These are phyloP conservation scores for Hemiscyllium ocellatum DNA, from an alignment of 2,113 vertebrate genomes.

Conservation along the genomic window DNA sequence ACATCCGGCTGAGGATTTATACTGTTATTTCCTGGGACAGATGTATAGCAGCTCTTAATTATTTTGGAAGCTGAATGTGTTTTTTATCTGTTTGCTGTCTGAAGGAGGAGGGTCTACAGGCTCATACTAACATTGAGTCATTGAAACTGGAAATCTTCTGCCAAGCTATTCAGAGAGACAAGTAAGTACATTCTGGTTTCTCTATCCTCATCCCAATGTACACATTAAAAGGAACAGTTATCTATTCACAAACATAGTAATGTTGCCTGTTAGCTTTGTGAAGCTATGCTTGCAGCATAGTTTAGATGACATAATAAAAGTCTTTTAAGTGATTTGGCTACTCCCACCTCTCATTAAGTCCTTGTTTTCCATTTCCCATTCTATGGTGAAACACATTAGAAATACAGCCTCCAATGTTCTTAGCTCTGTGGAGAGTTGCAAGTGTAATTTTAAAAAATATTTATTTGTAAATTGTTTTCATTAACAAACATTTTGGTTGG, in stretches of 20 bases:
- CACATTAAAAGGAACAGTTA: background rate
- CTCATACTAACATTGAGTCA: conserved; percentile 64
- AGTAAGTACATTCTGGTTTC: conserved; percentile 57
- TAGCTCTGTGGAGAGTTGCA: background rate
- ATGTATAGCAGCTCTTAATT: background rate
- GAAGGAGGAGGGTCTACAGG: conserved; percentile 65
- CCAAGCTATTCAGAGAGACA: conserved; percentile 76
- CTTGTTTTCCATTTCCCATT: background rate
- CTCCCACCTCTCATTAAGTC: background rate
- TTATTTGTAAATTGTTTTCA: background rate
- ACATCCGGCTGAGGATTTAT: background rate
- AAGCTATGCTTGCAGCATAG: background rate
- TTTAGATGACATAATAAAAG: background rate
- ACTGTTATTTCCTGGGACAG: background rate
- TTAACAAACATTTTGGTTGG: background rate
- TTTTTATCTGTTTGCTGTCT: conserved; percentile 31
- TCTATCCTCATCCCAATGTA: background rate
- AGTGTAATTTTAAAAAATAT: background rate
- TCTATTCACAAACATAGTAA: background rate
- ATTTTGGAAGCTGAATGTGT: background rate
- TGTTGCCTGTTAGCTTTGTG: background rate
- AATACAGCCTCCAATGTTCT: background rate
- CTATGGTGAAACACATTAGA: background rate
- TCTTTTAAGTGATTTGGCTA: background rate
- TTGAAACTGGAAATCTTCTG: conserved; percentile 86